A percentile compares a stretch with the other conserved stretches of the same genome.
These are phyloP conservation scores for Oscarella lobularis DNA, from an alignment of 37 sponge, comb jelly and placozoan genomes.

Conservation along the genomic window DNA sequence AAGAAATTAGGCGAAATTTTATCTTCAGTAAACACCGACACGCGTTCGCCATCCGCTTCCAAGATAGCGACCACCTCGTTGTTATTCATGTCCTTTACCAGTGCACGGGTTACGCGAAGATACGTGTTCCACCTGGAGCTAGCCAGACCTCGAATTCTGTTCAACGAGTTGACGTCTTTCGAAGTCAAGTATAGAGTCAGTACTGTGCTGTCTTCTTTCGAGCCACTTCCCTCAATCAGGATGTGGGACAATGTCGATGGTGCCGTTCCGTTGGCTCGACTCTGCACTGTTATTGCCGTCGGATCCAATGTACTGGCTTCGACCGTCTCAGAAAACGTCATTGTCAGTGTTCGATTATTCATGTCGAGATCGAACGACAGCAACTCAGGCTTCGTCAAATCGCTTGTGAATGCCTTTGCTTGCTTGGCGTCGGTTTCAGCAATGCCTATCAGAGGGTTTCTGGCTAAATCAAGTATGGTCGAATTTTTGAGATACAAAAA, in stretches of 20 bases:
- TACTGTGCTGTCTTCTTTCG: constrained; percentile 24
- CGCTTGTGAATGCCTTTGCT: constrained; percentile 28
- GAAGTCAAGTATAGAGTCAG: constrained; percentile 32
- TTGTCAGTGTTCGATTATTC: constrained; percentile 29
- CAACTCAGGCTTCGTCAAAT: constrained; percentile 42
- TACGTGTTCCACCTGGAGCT: constrained; percentile 18
- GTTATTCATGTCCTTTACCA: constrained; percentile 57
- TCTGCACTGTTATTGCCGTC: constrained; percentile 19
- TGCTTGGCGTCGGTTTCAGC: constrained; percentile 1
- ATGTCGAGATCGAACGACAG: constrained; percentile 48
- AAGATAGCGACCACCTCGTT: constrained; percentile 32
- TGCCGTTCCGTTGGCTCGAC: constrained; percentile 5
- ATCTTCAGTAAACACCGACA: constrained; percentile 48
- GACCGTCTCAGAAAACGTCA: constrained; percentile 72
- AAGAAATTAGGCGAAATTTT: constrained; percentile 31
- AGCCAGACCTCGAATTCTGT: constrained; percentile 37
- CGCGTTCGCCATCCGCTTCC: constrained; percentile 15
- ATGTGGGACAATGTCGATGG: not conserved
- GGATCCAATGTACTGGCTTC: not conserved
- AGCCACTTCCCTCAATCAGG: not conserved
- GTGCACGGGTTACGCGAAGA: constrained; percentile 22
- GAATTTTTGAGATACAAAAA: not conserved
- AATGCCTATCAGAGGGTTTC: not conserved
- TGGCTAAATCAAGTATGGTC: not conserved
- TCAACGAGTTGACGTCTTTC: constrained; percentile 60